Conservation (phyloP, 2,113 vertebrate species). For the Sphyrna mokarran region DNA sequence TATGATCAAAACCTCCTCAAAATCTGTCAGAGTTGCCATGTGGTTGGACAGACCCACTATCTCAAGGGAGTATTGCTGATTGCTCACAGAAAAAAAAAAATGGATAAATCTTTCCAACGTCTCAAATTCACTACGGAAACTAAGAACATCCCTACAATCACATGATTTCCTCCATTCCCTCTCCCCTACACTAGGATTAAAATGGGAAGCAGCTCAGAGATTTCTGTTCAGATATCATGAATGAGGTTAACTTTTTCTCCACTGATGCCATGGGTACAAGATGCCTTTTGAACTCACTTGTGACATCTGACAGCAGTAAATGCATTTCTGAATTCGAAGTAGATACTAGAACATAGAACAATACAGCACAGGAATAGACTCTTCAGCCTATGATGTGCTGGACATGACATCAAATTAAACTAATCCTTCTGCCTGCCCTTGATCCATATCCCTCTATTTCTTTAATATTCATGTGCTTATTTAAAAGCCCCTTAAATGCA, state of each 20-base stretch:
- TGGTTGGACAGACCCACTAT: not conserved
- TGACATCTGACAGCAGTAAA: not conserved
- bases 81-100: not conserved
- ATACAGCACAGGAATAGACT: no score
- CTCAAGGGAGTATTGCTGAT: not conserved
- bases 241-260: not conserved
- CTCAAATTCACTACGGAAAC: not conserved
- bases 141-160: not conserved
- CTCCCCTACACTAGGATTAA: not conserved
- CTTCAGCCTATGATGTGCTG: no score
- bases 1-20: not conserved
- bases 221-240: not conserved
- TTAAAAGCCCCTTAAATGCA: no score
- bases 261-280: not conserved
- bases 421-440: no score
- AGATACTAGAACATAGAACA: no score
- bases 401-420: no score
- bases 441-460: no score
- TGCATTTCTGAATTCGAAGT: not conserved
- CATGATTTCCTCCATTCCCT: not conserved
- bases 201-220: no score
- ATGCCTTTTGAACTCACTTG: not conserved
- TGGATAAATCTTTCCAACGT: not conserved
- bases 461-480: no score
- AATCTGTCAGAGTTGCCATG: not conserved